Evolutionary conservation across 2,113 vertebrate species (phyloP).

Genomic region (Aythya baeri): DNA sequence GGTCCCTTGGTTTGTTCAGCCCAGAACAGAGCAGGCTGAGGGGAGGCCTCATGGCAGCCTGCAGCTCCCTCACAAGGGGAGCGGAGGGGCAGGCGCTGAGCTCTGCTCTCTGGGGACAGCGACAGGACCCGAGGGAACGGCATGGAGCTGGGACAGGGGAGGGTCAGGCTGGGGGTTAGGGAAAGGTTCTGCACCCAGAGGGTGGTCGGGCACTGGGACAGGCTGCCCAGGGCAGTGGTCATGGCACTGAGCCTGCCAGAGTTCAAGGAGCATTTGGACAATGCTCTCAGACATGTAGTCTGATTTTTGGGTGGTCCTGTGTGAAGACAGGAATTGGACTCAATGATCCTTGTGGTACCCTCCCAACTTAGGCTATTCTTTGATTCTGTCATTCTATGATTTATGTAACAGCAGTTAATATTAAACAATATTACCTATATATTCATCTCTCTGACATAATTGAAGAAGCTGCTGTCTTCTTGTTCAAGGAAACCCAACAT

Average conservation of each 20-base stretch:
- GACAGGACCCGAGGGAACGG: not conserved
- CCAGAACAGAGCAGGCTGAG: not conserved
- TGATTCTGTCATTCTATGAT: not conserved
- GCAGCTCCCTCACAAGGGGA: not conserved
- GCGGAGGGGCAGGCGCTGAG: not conserved
- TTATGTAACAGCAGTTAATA: constrained; percentile 15
- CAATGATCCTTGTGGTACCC: not conserved
- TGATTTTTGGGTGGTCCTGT: not conserved
- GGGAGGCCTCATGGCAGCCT: not conserved
- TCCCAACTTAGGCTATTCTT: not conserved
- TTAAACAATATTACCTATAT: not conserved
- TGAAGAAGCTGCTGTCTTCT: not conserved
- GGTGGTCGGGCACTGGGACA: not conserved
- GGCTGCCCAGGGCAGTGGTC: not conserved
- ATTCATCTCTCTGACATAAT: not conserved
- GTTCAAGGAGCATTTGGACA: not conserved
- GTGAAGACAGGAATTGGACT: not conserved
- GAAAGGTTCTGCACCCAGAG: not conserved
- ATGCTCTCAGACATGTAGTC: not conserved
- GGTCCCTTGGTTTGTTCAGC: not conserved
- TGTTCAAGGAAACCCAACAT: not conserved
- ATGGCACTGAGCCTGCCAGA: not conserved
- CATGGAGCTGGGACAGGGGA: not conserved
- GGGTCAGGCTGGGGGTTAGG: not conserved
- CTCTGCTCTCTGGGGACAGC: not conserved